These are phyloP conservation scores for Caranx melampygus DNA, from an alignment of 2,113 vertebrate genomes.

Conservation along the genomic window DNA sequence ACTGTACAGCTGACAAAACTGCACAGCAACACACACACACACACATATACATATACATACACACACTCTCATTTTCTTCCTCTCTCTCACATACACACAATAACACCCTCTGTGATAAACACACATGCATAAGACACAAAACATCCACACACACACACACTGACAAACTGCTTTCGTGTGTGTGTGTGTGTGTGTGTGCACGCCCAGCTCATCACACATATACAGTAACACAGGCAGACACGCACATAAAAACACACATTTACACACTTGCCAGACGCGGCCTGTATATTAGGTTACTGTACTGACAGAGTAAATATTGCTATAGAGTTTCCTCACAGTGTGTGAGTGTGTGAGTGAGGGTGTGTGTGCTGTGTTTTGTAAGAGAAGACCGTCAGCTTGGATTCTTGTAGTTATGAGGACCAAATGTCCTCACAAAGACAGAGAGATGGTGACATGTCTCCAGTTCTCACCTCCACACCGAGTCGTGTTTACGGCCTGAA, in stretches of 20 bases:
- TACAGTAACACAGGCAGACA: slow-evolving; percentile 17
- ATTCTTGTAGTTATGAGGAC: slow-evolving; percentile 12
- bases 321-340: slow-evolving; percentile 59
- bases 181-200: slow-evolving; percentile 20
- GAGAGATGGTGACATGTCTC: background rate
- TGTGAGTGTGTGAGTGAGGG: slow-evolving; percentile 11
- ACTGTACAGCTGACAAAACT: slow-evolving; percentile 60
- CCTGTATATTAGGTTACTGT: slow-evolving; percentile 68
- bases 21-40: background rate
- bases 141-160: background rate
- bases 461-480: background rate
- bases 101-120: background rate
- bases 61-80: background rate
- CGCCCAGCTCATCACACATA: slow-evolving; percentile 35
- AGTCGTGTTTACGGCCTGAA: background rate
- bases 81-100: slow-evolving; percentile 25
- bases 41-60: background rate
- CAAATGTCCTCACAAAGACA: slow-evolving; percentile 19
- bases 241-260: slow-evolving; percentile 40
- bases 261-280: slow-evolving; percentile 45
- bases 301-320: slow-evolving; percentile 74
- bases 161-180: background rate
- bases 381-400: slow-evolving; percentile 19
- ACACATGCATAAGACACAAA: background rate
- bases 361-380: slow-evolving; percentile 48